Evolutionary conservation across 1,140 invertebrate species (phyloP).

Genomic region (Drosophila persimilis): DNA sequence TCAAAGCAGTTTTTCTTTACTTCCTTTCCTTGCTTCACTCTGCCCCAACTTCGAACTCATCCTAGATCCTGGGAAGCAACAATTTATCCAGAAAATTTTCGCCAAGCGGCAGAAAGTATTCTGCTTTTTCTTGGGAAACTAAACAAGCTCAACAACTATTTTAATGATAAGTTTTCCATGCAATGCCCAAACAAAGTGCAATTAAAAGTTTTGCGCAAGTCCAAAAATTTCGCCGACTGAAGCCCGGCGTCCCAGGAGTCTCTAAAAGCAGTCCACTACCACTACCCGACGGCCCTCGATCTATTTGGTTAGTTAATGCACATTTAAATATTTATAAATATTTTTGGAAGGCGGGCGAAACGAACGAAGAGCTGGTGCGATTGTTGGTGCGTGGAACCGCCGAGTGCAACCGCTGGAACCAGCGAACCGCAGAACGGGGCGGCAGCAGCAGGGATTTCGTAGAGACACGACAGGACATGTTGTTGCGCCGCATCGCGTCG

Average conservation of each 20-base stretch:
- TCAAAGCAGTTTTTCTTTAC: background rate
- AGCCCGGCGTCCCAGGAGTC: constrained; percentile 2
- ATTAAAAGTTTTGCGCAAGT: constrained; percentile 61
- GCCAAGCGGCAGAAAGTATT: constrained; percentile 31
- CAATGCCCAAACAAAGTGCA: constrained; percentile 56
- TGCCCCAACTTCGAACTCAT: background rate
- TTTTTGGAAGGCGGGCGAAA: background rate
- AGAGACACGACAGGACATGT: constrained; percentile 56
- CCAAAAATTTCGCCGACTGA: constrained; percentile 37
- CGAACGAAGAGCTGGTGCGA: constrained; percentile 12
- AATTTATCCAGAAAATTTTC: constrained; percentile 43
- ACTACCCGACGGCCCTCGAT: background rate
- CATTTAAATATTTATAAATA: constrained; percentile 48
- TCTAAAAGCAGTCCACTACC: constrained; percentile 1
- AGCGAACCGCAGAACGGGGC: constrained; percentile 35
- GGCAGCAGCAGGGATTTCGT: constrained; percentile 32
- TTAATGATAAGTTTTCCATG: constrained; percentile 62
- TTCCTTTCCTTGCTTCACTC: background rate
- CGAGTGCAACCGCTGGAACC: constrained; percentile 32
- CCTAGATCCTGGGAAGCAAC: constrained; percentile 14
- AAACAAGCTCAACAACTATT: constrained; percentile 57
- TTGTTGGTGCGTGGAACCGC: constrained; percentile 47
- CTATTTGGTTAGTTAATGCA: constrained; percentile 41
- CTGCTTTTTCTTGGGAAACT: constrained; percentile 32
- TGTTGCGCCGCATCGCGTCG: too few species aligned